These are phyloP conservation scores for Argya squamiceps DNA, from an alignment of 2,797 vertebrate species.

Conservation along the genomic window DNA sequence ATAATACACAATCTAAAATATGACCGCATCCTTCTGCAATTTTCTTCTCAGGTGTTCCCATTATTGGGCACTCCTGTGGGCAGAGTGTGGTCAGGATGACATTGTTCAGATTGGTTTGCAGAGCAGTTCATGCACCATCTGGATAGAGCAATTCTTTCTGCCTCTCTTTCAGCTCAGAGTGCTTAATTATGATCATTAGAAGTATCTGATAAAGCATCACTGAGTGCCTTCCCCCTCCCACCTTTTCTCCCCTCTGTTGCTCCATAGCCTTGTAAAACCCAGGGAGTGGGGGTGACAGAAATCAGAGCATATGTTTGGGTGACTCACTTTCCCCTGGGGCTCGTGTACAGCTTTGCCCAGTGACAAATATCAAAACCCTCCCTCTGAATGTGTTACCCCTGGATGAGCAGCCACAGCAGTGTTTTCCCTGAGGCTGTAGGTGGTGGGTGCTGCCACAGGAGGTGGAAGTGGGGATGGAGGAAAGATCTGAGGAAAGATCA, in stretches of 20 bases:
- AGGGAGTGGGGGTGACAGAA: neutral
- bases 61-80: neutral
- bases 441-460: neutral
- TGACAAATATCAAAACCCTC: neutral
- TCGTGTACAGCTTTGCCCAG: neutral
- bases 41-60: conserved; percentile 50
- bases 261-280: neutral
- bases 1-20: neutral
- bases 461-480: neutral
- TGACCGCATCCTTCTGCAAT: neutral
- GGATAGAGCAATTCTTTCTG: neutral
- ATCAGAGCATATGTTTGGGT: neutral
- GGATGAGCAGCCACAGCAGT: neutral
- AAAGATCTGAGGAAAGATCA: neutral
- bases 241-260: neutral
- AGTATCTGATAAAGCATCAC: neutral
- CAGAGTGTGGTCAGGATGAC: neutral
- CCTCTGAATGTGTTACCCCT: neutral
- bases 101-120: neutral
- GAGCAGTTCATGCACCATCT: neutral
- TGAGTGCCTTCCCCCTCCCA: neutral
- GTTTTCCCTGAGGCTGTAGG: rapidly evolving
- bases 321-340: neutral
- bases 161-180: neutral
- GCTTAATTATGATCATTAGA: conserved; percentile 56